A percentile compares a stretch with the other conserved stretches of the same genome.
These are phyloP conservation scores for Netelia melanura DNA, from an alignment of 2,888 invertebrate genomes.

Conservation along the genomic window DNA sequence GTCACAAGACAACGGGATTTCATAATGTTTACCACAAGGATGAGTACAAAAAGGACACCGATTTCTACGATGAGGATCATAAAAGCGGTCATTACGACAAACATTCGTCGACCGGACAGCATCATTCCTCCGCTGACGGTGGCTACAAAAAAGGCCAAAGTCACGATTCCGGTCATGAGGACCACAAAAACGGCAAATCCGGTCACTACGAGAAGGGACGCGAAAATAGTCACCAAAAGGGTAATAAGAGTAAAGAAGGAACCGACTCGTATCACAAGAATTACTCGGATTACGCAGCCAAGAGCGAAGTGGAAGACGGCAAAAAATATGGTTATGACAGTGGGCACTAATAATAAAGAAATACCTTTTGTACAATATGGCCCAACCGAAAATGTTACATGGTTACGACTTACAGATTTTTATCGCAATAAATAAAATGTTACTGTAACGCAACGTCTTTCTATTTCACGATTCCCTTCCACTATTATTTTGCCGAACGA, in stretches of 20 bases:
- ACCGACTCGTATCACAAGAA: conserved; percentile 92
- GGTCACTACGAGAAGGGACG: conserved; percentile 93
- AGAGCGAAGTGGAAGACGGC: conserved; percentile 92
- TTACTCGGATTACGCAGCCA: conserved; percentile 91
- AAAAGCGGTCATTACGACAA: conserved; percentile 93
- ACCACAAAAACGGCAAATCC: conserved; percentile 92
- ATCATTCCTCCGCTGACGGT: conserved; percentile 92
- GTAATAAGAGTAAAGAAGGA: conserved; percentile 91
- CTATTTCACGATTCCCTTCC: background rate
- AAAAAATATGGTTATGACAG: conserved; percentile 91
- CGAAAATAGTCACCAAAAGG: conserved; percentile 92
- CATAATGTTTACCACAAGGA: conserved; percentile 94
- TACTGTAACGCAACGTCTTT: background rate
- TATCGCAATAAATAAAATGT: conserved; percentile 29
- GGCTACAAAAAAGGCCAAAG: conserved; percentile 93
- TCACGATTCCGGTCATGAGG: conserved; percentile 91
- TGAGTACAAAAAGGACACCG: conserved; percentile 92
- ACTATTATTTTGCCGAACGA: no score
- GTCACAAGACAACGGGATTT: conserved; percentile 94
- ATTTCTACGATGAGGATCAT: conserved; percentile 93
- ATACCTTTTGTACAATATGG: conserved; percentile 86
- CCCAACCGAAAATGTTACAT: conserved; percentile 85
- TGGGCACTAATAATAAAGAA: conserved; percentile 77
- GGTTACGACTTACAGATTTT: conserved; percentile 10
- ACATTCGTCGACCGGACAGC: conserved; percentile 91